Evolutionary conservation across 1,140 invertebrate species (phyloP), one percentile per base, ranked within the genome.

Genomic region (Glomeris maerens): DNA sequence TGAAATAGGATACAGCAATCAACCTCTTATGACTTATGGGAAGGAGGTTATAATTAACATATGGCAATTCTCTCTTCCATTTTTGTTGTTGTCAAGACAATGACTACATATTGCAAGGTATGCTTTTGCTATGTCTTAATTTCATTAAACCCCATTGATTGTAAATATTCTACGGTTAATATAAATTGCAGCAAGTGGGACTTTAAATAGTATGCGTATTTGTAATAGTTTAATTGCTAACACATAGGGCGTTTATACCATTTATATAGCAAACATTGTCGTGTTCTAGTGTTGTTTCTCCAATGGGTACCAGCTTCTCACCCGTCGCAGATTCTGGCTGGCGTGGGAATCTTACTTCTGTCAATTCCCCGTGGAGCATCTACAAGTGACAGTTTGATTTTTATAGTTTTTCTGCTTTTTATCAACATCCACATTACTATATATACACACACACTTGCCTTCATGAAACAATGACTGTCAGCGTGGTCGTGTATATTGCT

Each of bases 401-500:
- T 36, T 13, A n/a, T 36, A 36, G 31, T 36, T 36, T n/a, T 10
- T 10, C 10, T 36, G 31, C n/a, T 10, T n/a, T n/a, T 36, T 10
- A 36, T 10, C n/a, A 10, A 36, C 31, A 10, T 36, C n/a, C 31
- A 36, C 4, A 46, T 46, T 46, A 4, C 26, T 29, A 27, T 46
- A 27, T 20, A 4, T 44, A 44, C 23, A 10, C 5, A 46, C 10
- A 14, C 26, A 56, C 26, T 47, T 56, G 74, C 72, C 72, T 98
- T 98, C 84, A 98, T 93, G 60, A 99, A 93, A 64, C 95, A 99
- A 63, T 98, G 92, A 0, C 92, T 79, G 60, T 95, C 78, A 0
- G 92, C 80, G 64, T 99, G 95, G 66, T 96, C 92, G 62, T 99
- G 95, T 55, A 99, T 95, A 14, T 84, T 79, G 0, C 90, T 94